These are phyloP conservation scores for Agriopis marginaria DNA, from an alignment of 2,888 invertebrate genomes.

Conservation along the genomic window DNA sequence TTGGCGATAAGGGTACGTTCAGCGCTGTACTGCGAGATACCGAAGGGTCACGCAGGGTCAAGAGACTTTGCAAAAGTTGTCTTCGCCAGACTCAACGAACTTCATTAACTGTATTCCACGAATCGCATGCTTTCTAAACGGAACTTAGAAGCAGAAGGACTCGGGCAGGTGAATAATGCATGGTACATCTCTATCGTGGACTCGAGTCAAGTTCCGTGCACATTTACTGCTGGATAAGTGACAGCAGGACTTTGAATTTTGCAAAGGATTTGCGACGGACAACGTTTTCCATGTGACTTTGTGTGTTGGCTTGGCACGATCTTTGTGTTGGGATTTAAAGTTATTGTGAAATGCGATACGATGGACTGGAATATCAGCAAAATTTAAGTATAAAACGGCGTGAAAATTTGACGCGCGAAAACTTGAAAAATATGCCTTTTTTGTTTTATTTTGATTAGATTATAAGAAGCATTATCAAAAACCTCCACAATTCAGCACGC, in stretches of 20 bases:
- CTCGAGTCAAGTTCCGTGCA: slow-evolving; percentile 40
- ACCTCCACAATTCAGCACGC: too few relatives aligned
- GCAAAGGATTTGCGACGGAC: slow-evolving; percentile 19
- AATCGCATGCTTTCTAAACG: slow-evolving; percentile 46
- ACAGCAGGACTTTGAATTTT: slow-evolving; percentile 35
- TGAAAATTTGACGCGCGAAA: too few relatives aligned
- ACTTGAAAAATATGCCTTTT: too few relatives aligned
- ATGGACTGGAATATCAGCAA: neutral
- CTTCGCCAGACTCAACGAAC: neutral
- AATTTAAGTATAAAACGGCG: neutral
- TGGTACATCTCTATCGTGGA: slow-evolving; percentile 42
- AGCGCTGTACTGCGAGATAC: too few relatives aligned
- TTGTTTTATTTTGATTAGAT: too few relatives aligned
- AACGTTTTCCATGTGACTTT: slow-evolving; percentile 19
- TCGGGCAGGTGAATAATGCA: slow-evolving; percentile 54
- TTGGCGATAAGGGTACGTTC: too few relatives aligned
- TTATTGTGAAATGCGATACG: slow-evolving; percentile 7
- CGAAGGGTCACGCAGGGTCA: too few relatives aligned
- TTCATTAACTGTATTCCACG: neutral
- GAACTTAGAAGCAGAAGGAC: slow-evolving; percentile 43
- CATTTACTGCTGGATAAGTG: slow-evolving; percentile 41
- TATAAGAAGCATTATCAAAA: too few relatives aligned
- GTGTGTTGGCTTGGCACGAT: slow-evolving; percentile 10
- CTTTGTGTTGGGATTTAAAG: slow-evolving; percentile 15
- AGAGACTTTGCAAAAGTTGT: too few relatives aligned